Base-by-base conservation (phyloP, 2,888 invertebrate genomes). In the Stenichneumon culpator region DNA sequence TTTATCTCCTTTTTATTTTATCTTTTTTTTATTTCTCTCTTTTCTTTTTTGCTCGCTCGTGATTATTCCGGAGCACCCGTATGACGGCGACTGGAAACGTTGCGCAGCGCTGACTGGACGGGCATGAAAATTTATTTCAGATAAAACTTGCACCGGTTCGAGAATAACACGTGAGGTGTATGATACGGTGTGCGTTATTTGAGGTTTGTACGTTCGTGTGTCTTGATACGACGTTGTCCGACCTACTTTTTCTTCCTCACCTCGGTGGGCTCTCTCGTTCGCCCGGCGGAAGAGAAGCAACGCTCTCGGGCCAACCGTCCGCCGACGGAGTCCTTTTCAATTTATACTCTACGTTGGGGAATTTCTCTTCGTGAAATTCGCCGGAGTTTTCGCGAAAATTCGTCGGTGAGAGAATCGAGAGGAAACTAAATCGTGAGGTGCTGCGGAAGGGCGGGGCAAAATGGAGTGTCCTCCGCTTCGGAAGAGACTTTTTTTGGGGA, bases 161-260 rank as follows among this genome's bases (percentile, higher is more conserved):
- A 54, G 65, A 65, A 79, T 50, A 39, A 50, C 32, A 36, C 32
- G 39, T 65, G 47, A 32, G 28, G 28, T 50, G 32, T 50, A 50
- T 50, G n/a, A 28, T 11, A 1, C 25, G 11, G 50, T 50, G 39
- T 39, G 79, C 19, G 14, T 28, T 65, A 36, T 54, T 11, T 57
- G 54, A 39, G 28, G 14, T 50, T 54, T 32, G 19, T 69, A 28
- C 36, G 32, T 60, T n/a, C 39, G 52, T 68, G 73, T 68, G 67
- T 60, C 73, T 63, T n/a, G 75, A 75, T 69, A 69, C 75, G 39
- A 86, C 86, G 85, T 50, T 88, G 89, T 89, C 87, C 90, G 93
- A 89, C 92, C 93, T 88, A 93, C 93, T 92, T 93, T 91, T 92
- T 91, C 89, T 77, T 89, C 87, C 72, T 89, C 90, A 89, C 90